These are phyloP conservation scores for Myathropa florea DNA, from an alignment of 2,888 invertebrate genomes.

Conservation along the genomic window DNA sequence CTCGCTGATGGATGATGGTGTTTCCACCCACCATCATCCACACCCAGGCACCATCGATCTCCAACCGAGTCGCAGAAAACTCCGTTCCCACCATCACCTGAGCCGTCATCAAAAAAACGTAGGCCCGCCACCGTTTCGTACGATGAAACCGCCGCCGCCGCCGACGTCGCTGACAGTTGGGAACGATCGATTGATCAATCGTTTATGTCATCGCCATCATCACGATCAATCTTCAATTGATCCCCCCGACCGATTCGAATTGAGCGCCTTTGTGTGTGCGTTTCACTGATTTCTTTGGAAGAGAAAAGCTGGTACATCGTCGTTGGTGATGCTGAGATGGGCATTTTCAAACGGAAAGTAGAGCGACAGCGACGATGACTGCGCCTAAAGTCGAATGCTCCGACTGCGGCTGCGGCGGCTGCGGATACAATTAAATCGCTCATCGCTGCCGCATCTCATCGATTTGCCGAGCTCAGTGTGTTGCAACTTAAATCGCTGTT, in stretches of 20 bases:
- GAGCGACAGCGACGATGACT: neutral
- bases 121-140: no score
- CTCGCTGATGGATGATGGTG: no score
- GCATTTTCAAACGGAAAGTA: slow-evolving; percentile 27
- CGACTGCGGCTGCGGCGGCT: no score
- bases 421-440: slow-evolving; percentile 41
- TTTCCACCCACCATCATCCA: neutral
- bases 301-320: slow-evolving; percentile 2
- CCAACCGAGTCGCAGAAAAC: neutral
- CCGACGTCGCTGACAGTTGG: neutral
- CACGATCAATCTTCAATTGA: slow-evolving; percentile 44
- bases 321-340: neutral
- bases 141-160: no score
- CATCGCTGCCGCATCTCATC: slow-evolving; percentile 15
- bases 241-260: slow-evolving; percentile 7
- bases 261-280: slow-evolving; percentile 13
- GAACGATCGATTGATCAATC: neutral
- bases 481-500: slow-evolving; percentile 17
- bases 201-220: slow-evolving; percentile 60
- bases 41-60: neutral
- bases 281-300: slow-evolving; percentile 26
- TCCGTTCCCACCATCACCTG: slow-evolving; percentile 34
- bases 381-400: neutral
- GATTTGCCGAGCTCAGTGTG: slow-evolving; percentile 13
- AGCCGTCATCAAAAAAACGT: neutral